Evolutionary conservation across 2,797 vertebrate species (phyloP).

Genomic region (Paratrypauchen microcephalus): DNA sequence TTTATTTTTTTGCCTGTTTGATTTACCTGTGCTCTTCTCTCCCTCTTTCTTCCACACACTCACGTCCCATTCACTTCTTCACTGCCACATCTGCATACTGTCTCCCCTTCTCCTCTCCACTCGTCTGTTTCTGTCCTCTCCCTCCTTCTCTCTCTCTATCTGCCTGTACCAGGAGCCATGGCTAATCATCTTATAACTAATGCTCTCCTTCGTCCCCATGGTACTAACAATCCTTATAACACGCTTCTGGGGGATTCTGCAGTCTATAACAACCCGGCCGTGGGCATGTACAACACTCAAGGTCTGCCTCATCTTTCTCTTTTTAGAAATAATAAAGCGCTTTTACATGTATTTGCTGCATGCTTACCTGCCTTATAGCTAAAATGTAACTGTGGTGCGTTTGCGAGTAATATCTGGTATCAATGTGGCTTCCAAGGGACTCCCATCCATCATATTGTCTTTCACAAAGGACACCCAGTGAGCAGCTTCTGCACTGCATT

Average conservation of each 20-base stretch:
- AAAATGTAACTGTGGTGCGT: constrained; percentile 16
- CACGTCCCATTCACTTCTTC: constrained; percentile 53
- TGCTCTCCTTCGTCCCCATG: constrained; percentile 99
- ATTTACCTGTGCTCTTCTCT: constrained; percentile 81
- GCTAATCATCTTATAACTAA: constrained; percentile 99
- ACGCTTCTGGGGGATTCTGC: constrained; percentile 99
- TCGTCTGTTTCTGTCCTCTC: constrained; percentile 59
- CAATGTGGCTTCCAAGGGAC: constrained; percentile 58
- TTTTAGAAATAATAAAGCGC: constrained; percentile 38
- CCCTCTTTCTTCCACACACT: constrained; percentile 75
- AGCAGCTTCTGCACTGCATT: constrained; percentile 29
- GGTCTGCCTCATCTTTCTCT: constrained; percentile 85
- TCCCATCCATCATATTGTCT: constrained; percentile 39
- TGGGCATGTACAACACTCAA: constrained; percentile 99
- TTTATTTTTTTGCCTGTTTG: constrained; percentile 81
- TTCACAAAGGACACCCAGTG: constrained; percentile 41
- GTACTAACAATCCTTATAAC: constrained; percentile 99
- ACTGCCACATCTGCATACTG: constrained; percentile 47
- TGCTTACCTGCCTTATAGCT: constrained; percentile 38
- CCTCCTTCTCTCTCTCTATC: constrained; percentile 65
- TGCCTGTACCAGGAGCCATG: constrained; percentile 99
- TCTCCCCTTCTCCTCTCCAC: constrained; percentile 43
- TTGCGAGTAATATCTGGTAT: constrained; percentile 37
- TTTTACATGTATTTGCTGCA: constrained; percentile 46
- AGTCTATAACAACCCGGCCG: constrained; percentile 99